Base-by-base conservation (phyloP, 2,888 invertebrate genomes). In the Philereme vetulata region DNA sequence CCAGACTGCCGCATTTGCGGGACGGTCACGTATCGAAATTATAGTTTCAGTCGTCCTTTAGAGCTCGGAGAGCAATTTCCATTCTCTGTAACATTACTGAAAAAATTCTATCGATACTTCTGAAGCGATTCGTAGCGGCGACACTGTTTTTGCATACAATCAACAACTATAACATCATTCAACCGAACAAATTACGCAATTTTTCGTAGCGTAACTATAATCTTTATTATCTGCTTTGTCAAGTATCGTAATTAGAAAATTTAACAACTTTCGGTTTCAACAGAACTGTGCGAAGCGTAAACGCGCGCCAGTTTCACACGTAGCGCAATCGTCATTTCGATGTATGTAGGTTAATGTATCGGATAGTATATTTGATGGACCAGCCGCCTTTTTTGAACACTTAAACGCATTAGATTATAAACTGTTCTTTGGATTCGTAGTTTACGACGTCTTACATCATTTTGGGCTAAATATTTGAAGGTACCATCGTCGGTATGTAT, bases 291-390 rank as follows among this genome's bases (percentile, higher is more conserved):
- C 83, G 82, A 84, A 84, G 77, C 78, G 74, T 77, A 80, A 80
- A 80, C 78, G 78, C 80, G 82, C 77, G 79, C 80, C 83, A 78
- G 78, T 81, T 88, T 81, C 82, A 82, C 81, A 83, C 76, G 75
- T 48, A 51, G 76, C 84, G 86, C 86, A 88, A 89, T 83, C 72
- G 74, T 80, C 85, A 82, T 82, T 81, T 83, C 80, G 72, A 72
- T 80, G 82, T 75, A 90, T 86, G 81, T 91, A 77, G 91, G 90
- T 88, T 90, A 90, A 90, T 87, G 84, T 79, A 49, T 60, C 57
- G 80, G 83, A 81, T 81, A 82, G 78, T 78, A 69, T 68, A 53
- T 65, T 70, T 75, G 74, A 79, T 77, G 76, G 74, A 72, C 66
- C 65, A 66, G 56, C 59, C 43, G 55, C 64, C 58, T 63, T 46